A percentile compares a stretch with the other conserved stretches of the same genome.
phyloP scores from a whole-genome alignment of 2,113 vertebrate species.

The Gyps fulvus region DNA sequence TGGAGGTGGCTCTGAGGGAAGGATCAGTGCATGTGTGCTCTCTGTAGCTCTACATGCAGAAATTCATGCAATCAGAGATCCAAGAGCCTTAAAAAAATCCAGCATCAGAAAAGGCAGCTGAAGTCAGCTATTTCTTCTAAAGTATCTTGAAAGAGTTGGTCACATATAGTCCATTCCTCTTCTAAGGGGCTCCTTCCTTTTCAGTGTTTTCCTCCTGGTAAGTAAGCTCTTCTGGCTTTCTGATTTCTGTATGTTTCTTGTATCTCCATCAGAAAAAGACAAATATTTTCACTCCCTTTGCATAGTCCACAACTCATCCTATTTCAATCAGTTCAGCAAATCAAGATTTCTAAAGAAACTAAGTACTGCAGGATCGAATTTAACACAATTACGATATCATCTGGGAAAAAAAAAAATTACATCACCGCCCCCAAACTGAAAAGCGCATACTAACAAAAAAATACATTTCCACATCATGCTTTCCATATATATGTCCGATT shows the following conservation, averaged over 20 bases:
- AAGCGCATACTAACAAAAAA: background rate
- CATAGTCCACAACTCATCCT: background rate
- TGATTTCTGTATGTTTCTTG: background rate
- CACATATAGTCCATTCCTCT: background rate
- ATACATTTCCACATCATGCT: background rate
- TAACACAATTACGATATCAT: background rate
- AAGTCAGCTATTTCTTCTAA: conserved; percentile 8
- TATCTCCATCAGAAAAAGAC: background rate
- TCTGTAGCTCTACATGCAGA: background rate
- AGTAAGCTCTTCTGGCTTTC: background rate
- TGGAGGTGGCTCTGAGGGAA: conserved; percentile 2
- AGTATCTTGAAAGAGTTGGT: conserved; percentile 5
- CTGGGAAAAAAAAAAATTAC: background rate
- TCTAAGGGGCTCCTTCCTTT: background rate
- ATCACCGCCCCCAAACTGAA: background rate
- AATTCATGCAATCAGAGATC: background rate
- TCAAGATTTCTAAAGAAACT: background rate
- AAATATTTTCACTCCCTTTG: background rate
- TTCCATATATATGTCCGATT: background rate
- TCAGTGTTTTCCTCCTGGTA: background rate
- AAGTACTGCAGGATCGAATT: background rate
- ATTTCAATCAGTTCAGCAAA: background rate
- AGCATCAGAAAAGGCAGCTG: conserved; percentile 24
- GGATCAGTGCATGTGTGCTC: background rate
- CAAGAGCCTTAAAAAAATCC: conserved; percentile 30